A percentile compares a stretch with the other conserved stretches of the same genome.
Evolutionary conservation across 2,888 invertebrate species (phyloP).

Genomic region (Punctoribates punctum): DNA sequence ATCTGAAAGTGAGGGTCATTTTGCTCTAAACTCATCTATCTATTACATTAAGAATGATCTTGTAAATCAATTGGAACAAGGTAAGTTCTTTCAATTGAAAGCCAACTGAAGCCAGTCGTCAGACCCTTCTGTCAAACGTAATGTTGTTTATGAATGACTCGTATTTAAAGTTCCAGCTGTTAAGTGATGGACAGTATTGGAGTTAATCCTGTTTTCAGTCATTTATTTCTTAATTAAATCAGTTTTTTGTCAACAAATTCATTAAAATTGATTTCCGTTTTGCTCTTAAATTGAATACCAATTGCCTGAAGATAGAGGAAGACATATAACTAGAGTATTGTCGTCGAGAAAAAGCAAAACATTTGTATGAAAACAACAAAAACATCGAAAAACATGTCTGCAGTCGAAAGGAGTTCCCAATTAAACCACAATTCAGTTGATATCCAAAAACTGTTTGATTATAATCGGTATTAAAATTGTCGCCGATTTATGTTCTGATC

Average conservation of each 20-base stretch:
- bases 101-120: too few relatives aligned
- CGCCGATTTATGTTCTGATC: not conserved
- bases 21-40: too few relatives aligned
- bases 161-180: not conserved
- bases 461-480: conserved; percentile 25
- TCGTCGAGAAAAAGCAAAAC: not conserved
- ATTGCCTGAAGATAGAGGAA: not conserved
- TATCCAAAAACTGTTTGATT: conserved; percentile 34
- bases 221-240: not conserved
- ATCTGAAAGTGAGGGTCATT: too few relatives aligned
- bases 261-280: too few relatives aligned
- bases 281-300: too few relatives aligned
- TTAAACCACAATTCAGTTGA: not conserved
- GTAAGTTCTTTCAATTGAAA: too few relatives aligned
- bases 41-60: too few relatives aligned
- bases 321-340: not conserved
- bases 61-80: too few relatives aligned
- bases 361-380: not conserved
- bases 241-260: not conserved
- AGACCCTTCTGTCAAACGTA: too few relatives aligned
- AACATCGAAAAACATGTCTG: not conserved
- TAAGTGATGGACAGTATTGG: not conserved
- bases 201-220: not conserved
- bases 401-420: not conserved
- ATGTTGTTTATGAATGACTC: conserved; percentile 13